These are phyloP conservation scores for Hypothenemus hampei DNA, from an alignment of 1,140 invertebrate genomes.

Conservation along the genomic window DNA sequence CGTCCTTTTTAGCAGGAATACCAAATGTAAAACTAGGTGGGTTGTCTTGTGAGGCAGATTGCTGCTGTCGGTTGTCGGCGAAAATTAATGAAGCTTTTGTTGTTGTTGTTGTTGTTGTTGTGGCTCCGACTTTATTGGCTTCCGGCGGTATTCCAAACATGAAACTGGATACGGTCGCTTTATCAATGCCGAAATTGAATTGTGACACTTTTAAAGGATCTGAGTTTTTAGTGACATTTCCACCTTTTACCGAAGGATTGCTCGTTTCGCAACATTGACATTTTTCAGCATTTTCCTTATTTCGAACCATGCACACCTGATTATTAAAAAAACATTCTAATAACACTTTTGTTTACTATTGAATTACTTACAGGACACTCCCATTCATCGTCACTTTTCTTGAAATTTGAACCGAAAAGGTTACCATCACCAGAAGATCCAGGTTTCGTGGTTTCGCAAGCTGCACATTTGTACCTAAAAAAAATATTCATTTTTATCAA, in stretches of 20 bases:
- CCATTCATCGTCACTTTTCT: conserved; percentile 44
- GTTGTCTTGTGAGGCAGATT: too few species aligned
- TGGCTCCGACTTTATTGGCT: too few species aligned
- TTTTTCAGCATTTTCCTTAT: conserved; percentile 48
- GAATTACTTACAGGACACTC: conserved; percentile 27
- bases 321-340: conserved; percentile 1
- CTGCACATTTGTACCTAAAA: conserved; percentile 51
- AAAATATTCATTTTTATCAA: background rate
- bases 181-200: conserved; percentile 49
- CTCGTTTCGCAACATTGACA: conserved; percentile 50
- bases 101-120: background rate
- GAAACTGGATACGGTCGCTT: conserved; percentile 32
- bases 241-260: conserved; percentile 37
- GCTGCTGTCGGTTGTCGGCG: too few species aligned
- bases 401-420: conserved; percentile 31
- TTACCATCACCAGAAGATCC: background rate
- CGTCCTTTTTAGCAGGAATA: too few species aligned
- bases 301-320: conserved; percentile 51
- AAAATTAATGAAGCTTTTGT: conserved; percentile 2
- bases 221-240: background rate
- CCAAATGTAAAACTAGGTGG: too few species aligned
- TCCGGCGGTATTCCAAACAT: conserved; percentile 31
- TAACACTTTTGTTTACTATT: background rate
- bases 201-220: conserved; percentile 13
- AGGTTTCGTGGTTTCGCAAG: conserved; percentile 53